Conservation (phyloP, 2,888 invertebrate genomes). For the Drosophila emarginata region DNA sequence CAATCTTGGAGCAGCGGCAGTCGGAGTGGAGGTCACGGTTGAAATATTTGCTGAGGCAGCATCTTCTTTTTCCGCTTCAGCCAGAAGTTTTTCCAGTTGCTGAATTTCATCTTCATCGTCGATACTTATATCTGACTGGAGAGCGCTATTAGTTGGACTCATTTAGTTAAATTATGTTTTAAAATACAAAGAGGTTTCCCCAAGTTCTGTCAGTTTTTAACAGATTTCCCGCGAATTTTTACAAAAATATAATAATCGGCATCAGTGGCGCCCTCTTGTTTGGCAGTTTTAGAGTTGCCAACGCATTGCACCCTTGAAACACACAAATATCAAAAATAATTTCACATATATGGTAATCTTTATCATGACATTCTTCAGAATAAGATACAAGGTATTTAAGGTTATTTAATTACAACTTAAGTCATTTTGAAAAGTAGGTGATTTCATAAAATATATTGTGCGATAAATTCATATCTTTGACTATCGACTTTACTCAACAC, state of each 20-base stretch:
- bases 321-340: too few species aligned
- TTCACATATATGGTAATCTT: too few species aligned
- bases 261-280: not conserved
- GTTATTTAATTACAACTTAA: too few species aligned
- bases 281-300: not conserved
- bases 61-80: slow-evolving; percentile 62
- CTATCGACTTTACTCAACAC: not conserved
- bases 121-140: slow-evolving; percentile 51
- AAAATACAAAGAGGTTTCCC: not conserved
- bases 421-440: not conserved
- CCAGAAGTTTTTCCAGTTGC: slow-evolving; percentile 75
- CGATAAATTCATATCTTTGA: too few species aligned
- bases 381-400: too few species aligned
- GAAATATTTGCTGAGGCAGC: slow-evolving; percentile 25
- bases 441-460: not conserved
- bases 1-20: slow-evolving; percentile 57
- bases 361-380: too few species aligned
- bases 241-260: slow-evolving; percentile 44
- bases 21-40: slow-evolving; percentile 16
- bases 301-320: too few species aligned
- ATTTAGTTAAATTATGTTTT: slow-evolving; percentile 25
- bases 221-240: slow-evolving; percentile 13
- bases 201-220: not conserved
- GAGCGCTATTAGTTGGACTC: slow-evolving; percentile 46
- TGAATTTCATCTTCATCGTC: slow-evolving; percentile 75